These are phyloP conservation scores for Pempheris klunzingeri DNA, from an alignment of 2,797 vertebrate genomes.

Conservation along the genomic window DNA sequence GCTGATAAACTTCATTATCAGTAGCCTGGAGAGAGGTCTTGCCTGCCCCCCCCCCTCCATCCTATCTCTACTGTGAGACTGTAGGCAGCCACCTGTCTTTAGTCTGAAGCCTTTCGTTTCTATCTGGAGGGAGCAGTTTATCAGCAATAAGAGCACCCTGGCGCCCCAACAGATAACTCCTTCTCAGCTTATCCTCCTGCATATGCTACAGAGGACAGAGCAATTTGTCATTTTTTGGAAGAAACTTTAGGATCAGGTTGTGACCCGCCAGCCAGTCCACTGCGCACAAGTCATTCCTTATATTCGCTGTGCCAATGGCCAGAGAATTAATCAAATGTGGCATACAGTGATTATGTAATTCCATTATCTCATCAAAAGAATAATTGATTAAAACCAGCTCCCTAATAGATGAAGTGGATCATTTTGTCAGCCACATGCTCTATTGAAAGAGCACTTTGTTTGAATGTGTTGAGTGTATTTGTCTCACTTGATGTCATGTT, in stretches of 20 bases:
- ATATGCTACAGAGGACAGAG: slow-evolving; percentile 32
- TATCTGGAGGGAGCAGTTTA: slow-evolving; percentile 49
- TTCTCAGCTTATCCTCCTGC: slow-evolving; percentile 52
- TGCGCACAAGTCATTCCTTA: slow-evolving; percentile 11
- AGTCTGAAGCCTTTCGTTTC: slow-evolving; percentile 27
- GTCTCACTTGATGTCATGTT: not conserved
- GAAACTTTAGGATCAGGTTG: slow-evolving; percentile 12
- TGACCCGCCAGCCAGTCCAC: slow-evolving; percentile 19
- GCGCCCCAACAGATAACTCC: slow-evolving; percentile 60
- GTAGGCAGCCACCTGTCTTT: slow-evolving; percentile 62
- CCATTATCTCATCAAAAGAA: slow-evolving; percentile 40
- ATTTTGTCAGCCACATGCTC: slow-evolving; percentile 15
- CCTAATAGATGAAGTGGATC: slow-evolving; percentile 13
- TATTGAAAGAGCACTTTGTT: slow-evolving; percentile 3
- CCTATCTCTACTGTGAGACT: slow-evolving; percentile 58
- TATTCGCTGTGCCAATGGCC: slow-evolving; percentile 42
- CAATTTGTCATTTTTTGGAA: slow-evolving; percentile 12
- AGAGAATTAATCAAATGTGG: slow-evolving; percentile 30
- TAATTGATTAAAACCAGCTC: slow-evolving; percentile 22
- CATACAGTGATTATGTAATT: slow-evolving; percentile 32
- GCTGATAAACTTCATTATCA: slow-evolving; percentile 64
- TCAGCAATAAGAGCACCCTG: slow-evolving; percentile 57
- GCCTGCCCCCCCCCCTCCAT: slow-evolving; percentile 21
- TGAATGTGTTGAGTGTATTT: slow-evolving; percentile 14
- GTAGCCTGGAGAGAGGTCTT: slow-evolving; percentile 30